A percentile compares a stretch with the other conserved stretches of the same genome.
Evolutionary conservation across 2,113 vertebrate species (phyloP).

Genomic region (Poeciliopsis occidentalis): DNA sequence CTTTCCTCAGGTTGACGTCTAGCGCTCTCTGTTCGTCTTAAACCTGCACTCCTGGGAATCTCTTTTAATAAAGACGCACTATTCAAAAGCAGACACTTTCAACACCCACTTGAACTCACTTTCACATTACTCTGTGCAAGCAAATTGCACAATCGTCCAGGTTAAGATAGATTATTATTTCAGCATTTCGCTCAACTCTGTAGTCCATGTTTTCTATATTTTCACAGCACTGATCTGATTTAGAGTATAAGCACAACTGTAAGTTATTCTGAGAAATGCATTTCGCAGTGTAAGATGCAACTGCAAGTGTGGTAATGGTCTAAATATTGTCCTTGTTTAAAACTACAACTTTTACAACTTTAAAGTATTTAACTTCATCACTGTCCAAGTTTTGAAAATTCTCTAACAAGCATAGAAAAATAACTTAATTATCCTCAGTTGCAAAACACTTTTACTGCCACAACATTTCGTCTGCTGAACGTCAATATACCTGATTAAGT

Average conservation of each 20-base stretch:
- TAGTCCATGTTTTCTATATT: no score
- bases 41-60: background rate
- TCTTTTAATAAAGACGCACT: background rate
- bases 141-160: background rate
- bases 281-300: no score
- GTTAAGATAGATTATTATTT: background rate
- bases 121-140: background rate
- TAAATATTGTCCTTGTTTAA: no score
- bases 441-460: no score
- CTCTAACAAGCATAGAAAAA: no score
- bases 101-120: background rate
- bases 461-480: no score
- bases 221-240: background rate
- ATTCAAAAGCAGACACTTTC: background rate
- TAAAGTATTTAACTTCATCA: no score
- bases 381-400: no score
- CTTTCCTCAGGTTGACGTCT: slow-evolving; percentile 12
- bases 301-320: no score
- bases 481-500: no score
- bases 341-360: no score
- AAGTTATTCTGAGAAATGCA: background rate
- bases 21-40: background rate
- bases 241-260: background rate
- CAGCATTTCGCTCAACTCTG: background rate
- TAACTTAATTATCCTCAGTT: no score